Conservation (phyloP, 2,113 vertebrate species). For the Alectura lathami region DNA sequence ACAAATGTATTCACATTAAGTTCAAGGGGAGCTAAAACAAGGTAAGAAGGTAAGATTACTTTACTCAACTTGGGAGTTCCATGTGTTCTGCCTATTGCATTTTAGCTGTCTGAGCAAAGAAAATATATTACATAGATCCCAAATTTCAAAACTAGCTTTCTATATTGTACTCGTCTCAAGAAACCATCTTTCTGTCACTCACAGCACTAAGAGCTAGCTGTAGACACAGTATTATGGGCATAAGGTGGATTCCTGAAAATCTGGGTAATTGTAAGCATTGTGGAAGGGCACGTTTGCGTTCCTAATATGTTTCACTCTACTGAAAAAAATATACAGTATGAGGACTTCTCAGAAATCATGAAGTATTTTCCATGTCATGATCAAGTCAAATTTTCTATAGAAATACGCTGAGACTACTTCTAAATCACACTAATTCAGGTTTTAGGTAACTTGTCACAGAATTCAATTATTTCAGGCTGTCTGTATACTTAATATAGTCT, state of each 20-base stretch:
- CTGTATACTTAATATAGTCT: background rate
- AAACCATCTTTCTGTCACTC: background rate
- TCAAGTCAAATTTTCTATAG: background rate
- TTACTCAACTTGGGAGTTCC: background rate
- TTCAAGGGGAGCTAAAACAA: background rate
- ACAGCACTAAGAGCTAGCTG: background rate
- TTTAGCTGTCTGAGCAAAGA: background rate
- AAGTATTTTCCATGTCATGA: background rate
- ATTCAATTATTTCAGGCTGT: background rate
- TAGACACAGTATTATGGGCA: background rate
- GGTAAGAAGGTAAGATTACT: background rate
- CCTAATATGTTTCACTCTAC: background rate
- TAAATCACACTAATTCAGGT: background rate
- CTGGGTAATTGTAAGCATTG: fast-evolving
- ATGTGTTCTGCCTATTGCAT: background rate
- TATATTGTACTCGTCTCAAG: background rate
- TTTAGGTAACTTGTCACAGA: background rate
- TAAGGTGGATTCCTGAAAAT: background rate
- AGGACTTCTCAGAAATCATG: background rate
- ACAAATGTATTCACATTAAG: background rate
- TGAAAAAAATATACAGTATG: background rate
- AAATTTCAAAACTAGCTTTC: background rate
- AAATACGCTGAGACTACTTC: background rate
- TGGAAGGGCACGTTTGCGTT: background rate
- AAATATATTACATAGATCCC: background rate